Evolutionary conservation across 2,888 invertebrate genomes (phyloP).

Genomic region (Plagiodera versicolora): DNA sequence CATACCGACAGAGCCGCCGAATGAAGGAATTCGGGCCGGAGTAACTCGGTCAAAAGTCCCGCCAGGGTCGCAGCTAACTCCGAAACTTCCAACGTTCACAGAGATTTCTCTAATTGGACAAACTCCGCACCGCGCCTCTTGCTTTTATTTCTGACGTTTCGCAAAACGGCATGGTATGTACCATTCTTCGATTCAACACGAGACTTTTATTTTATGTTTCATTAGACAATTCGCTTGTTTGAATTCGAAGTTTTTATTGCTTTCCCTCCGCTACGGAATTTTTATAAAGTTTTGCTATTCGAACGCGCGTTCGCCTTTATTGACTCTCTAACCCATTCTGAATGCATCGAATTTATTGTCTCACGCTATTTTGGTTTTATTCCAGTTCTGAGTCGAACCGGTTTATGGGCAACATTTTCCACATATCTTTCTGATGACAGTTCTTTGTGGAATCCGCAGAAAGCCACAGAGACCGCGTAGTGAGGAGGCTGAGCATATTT

Average conservation of each 20-base stretch:
- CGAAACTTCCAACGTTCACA: conserved; percentile 35
- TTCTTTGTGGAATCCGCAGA: conserved; percentile 1
- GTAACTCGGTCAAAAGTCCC: conserved; percentile 33
- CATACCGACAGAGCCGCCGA: too few relatives aligned
- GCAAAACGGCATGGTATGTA: conserved; percentile 24
- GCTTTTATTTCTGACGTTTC: conserved; percentile 37
- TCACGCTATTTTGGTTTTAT: conserved; percentile 18
- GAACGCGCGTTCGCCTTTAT: conserved; percentile 6
- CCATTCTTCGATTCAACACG: conserved; percentile 18
- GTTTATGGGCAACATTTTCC: conserved; percentile 12
- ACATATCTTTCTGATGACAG: conserved; percentile 12
- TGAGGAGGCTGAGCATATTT: not conserved
- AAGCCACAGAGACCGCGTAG: not conserved
- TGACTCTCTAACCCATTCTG: conserved; percentile 20
- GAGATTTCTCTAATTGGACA: conserved; percentile 43
- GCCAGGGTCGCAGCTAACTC: conserved; percentile 35
- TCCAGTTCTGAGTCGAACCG: conserved; percentile 1
- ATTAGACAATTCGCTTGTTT: conserved; percentile 27
- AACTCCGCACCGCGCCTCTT: conserved; percentile 39
- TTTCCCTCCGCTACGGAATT: conserved; percentile 10
- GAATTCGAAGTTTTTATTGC: conserved; percentile 22
- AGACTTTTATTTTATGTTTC: conserved; percentile 32
- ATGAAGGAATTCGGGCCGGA: conserved; percentile 14
- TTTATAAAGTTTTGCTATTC: conserved; percentile 20
- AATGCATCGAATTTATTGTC: conserved; percentile 16